Evolutionary conservation across 1,140 invertebrate genomes (phyloP), one percentile per base, ranked within the genome.

Genomic region (Archivesica marissinica): DNA sequence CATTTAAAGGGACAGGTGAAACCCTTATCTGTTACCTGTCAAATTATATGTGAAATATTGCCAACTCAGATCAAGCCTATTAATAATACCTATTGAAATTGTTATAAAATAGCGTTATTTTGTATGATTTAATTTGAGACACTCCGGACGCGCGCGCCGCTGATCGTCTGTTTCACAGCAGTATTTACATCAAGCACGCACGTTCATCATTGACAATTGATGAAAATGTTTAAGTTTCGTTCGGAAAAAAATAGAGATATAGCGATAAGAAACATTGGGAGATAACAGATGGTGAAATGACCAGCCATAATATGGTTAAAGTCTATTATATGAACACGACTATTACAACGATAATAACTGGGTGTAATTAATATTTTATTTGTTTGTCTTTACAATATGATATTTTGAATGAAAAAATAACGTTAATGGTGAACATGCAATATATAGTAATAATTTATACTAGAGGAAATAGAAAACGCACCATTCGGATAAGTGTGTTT

Each of bases 41-140:
- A 72, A 47, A 72, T 72, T 72, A 72, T 50, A 72, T 17, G 41
- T 72, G 44, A 72, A 50, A 52, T 72, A 72, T 72, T 72, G 68
- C 41, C 68, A 23, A 72, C 11, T 52, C 20, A 44, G 25, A 44
- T 44, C 15, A 50, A 47, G 35, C 15, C 50, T 50, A 44, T 30
- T 50, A 17, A 47, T 7, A 17, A 50, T 47, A 33, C 4, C 41
- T 44, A 72, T 47, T 72, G 23, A 72, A 72, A 30, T 50, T 72
- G 68, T 72, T 72, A 72, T 50, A 72, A 72, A 72, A 72, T 72
- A 44, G 39, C 68, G 28, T 72, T 72, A 72, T 72, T 72, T 50
- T 72, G 39, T 47, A 72, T 72, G 50, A 47, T 72, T 72, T 33
- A 72, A 72, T 72, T 72, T 64, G 59, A 64, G 59, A 64, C 59